phyloP scores from a whole-genome alignment of 2,888 invertebrate genomes.

The Eurytoma californica region DNA sequence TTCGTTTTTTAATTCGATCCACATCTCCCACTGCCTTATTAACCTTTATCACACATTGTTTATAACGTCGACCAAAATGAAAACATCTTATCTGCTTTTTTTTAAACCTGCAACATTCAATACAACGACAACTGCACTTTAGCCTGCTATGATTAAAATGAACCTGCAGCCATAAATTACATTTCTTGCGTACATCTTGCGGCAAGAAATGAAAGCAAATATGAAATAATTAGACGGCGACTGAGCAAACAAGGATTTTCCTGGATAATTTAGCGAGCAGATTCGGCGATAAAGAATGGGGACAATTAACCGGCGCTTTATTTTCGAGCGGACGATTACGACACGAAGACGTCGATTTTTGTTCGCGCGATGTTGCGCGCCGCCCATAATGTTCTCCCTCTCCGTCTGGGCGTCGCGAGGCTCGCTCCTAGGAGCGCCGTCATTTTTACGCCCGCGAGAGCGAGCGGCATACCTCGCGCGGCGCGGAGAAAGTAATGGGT shows the following conservation, averaged over 20 bases:
- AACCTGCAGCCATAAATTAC: too few species aligned
- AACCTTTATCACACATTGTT: constrained; percentile 18
- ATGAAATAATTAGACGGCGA: too few species aligned
- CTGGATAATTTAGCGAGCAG: constrained; percentile 9
- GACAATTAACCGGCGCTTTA: constrained; percentile 24
- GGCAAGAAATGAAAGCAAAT: too few species aligned
- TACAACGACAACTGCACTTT: too few species aligned
- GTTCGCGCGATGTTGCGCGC: constrained; percentile 9
- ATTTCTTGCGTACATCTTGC: too few species aligned
- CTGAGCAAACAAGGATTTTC: background rate
- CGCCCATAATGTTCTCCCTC: constrained; percentile 5
- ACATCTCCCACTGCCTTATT: constrained; percentile 22
- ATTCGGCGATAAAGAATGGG: constrained; percentile 39
- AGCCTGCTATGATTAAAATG: too few species aligned
- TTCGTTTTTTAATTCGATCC: constrained; percentile 36
- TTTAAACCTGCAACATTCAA: too few species aligned
- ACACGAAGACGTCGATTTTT: constrained; percentile 35
- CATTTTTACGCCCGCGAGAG: constrained; percentile 36
- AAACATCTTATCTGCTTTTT: too few species aligned
- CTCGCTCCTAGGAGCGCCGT: constrained; percentile 40
- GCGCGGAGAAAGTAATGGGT: constrained; percentile 70
- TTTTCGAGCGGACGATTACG: constrained; percentile 30
- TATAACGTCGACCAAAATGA: too few species aligned
- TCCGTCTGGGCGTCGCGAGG: constrained; percentile 18
- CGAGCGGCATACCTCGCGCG: constrained; percentile 42